A percentile compares a stretch with the other conserved stretches of the same genome.
Evolutionary conservation across 2,888 invertebrate species (phyloP).

Genomic region (Ellobium chinense): DNA sequence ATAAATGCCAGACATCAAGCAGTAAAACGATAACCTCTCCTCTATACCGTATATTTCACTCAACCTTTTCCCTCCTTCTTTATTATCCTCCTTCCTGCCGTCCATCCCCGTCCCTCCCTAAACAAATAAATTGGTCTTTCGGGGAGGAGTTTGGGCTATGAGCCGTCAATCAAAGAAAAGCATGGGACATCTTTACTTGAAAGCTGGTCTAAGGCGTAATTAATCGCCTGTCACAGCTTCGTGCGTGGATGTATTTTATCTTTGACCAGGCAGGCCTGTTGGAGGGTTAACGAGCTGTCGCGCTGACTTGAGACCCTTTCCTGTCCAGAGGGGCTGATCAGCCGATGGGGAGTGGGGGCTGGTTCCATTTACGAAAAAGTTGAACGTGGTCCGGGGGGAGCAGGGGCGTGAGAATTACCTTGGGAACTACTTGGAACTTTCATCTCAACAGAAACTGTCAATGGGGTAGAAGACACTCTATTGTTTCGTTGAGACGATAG

Average conservation of each 20-base stretch:
- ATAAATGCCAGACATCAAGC: slow-evolving; percentile 16
- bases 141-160: neutral
- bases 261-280: slow-evolving; percentile 21
- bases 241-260: slow-evolving; percentile 25
- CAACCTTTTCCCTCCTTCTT: neutral
- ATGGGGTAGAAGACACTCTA: too few species aligned
- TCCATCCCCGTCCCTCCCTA: neutral
- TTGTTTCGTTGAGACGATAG: too few species aligned
- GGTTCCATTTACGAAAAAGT: too few species aligned
- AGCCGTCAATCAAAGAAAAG: slow-evolving; percentile 16
- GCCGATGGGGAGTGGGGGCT: neutral
- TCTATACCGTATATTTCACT: too few species aligned
- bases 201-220: slow-evolving; percentile 16
- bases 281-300: slow-evolving; percentile 28
- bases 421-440: too few species aligned
- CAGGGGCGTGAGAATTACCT: too few species aligned
- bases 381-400: too few species aligned
- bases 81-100: neutral
- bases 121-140: slow-evolving; percentile 9
- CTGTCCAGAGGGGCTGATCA: neutral
- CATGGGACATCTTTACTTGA: slow-evolving; percentile 37
- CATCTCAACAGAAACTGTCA: too few species aligned
- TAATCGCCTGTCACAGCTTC: slow-evolving; percentile 29
- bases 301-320: neutral
- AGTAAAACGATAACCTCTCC: slow-evolving; percentile 47